These are phyloP conservation scores for Drosophila serrata DNA, from an alignment of 1,140 invertebrate genomes.

Conservation along the genomic window DNA sequence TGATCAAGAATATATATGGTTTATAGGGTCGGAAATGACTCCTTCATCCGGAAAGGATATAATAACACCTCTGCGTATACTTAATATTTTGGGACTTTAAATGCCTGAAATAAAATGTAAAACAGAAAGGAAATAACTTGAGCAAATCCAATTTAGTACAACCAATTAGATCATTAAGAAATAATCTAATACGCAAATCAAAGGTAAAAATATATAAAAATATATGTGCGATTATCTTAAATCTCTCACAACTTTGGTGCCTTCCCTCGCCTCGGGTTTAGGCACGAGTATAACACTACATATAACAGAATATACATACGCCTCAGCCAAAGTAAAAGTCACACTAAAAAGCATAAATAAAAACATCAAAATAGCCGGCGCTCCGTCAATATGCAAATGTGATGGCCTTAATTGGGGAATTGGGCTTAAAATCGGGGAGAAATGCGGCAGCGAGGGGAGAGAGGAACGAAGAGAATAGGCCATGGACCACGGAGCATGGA, in stretches of 20 bases:
- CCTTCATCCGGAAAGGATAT: too few species aligned
- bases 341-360: slow-evolving; percentile 18
- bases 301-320: slow-evolving; percentile 6
- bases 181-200: too few species aligned
- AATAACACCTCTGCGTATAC: too few species aligned
- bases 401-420: slow-evolving; percentile 50
- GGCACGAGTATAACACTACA: slow-evolving; percentile 34
- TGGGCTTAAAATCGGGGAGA: slow-evolving; percentile 24
- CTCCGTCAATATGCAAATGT: slow-evolving; percentile 58
- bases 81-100: too few species aligned
- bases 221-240: background rate
- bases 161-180: too few species aligned
- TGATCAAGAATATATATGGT: too few species aligned
- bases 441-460: background rate
- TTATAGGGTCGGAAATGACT: too few species aligned
- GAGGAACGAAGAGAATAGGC: background rate
- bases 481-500: too few species aligned
- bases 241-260: background rate
- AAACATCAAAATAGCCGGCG: slow-evolving; percentile 20
- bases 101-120: too few species aligned
- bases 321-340: slow-evolving; percentile 67
- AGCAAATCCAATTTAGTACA: too few species aligned
- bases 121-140: too few species aligned
- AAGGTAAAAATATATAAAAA: background rate
- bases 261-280: background rate